Evolutionary conservation across 2,113 vertebrate genomes (phyloP).

Genomic region (Murina feae): DNA sequence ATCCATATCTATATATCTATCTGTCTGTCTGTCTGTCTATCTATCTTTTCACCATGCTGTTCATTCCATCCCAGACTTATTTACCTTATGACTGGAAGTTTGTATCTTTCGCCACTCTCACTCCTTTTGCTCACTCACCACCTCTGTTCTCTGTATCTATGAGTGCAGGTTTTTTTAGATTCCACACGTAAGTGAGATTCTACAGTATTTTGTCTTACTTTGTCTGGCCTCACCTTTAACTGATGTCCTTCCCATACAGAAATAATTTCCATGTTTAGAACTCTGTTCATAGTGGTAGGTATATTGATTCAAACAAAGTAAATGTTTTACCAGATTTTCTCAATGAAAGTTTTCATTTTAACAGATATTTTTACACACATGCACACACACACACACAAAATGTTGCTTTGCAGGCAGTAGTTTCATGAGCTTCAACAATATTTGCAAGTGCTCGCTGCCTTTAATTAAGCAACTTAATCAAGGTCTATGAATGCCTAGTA

Average conservation of each 20-base stretch:
- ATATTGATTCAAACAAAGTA: not conserved
- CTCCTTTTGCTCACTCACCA: not conserved
- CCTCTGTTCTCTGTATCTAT: not conserved
- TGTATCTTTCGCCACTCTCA: not conserved
- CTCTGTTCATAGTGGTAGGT: not conserved
- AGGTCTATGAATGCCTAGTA: not conserved
- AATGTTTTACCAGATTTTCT: conserved; percentile 40
- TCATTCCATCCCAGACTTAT: not conserved
- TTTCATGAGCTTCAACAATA: not conserved
- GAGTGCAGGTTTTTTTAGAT: not conserved
- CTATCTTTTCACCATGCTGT: too few species aligned
- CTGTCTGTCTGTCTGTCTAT: too few species aligned
- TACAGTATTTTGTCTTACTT: not conserved
- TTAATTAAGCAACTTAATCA: not conserved
- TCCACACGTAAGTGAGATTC: not conserved
- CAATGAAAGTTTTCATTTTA: conserved; percentile 24
- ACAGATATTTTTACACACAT: not conserved
- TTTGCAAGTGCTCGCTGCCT: conserved; percentile 16
- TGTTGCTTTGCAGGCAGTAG: not conserved
- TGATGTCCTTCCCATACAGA: not conserved
- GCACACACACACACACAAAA: not conserved
- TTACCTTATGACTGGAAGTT: not conserved
- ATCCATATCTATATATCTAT: not conserved
- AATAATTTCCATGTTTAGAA: conserved; percentile 1
- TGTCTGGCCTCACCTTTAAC: conserved; percentile 8